These are phyloP conservation scores for Neoscelio sp. DNA, from an alignment of 2,888 invertebrate species.

Conservation along the genomic window DNA sequence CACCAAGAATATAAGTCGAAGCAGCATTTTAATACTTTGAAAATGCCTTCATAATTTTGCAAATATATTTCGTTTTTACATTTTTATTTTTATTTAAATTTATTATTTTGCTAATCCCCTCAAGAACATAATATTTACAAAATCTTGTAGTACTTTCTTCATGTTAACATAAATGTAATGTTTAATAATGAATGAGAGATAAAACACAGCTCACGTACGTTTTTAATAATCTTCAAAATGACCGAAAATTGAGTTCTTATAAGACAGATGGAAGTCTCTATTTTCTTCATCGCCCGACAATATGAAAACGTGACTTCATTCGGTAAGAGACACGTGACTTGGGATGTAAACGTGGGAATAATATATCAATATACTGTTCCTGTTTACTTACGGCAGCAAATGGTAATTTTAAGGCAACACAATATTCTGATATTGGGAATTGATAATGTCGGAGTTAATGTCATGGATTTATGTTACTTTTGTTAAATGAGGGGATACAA, in stretches of 20 bases:
- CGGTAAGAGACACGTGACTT: conserved; percentile 38
- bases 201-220: conserved; percentile 51
- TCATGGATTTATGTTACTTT: too few species aligned
- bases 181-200: conserved; percentile 16
- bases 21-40: too few species aligned
- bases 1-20: too few species aligned
- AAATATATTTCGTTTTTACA: not conserved
- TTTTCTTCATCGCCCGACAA: conserved; percentile 37
- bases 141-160: too few species aligned
- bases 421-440: too few species aligned
- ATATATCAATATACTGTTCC: conserved; percentile 28
- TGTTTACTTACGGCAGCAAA: not conserved
- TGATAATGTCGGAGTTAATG: too few species aligned
- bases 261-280: conserved; percentile 42
- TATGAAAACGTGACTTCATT: conserved; percentile 60
- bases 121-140: not conserved
- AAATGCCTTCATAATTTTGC: too few species aligned
- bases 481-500: too few species aligned
- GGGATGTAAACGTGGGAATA: conserved; percentile 33
- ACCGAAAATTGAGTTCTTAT: conserved; percentile 50
- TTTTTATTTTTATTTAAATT: conserved; percentile 1
- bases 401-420: too few species aligned
- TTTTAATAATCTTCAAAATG: conserved; percentile 55
- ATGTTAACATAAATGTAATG: conserved; percentile 12
- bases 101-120: too few species aligned